Percentiles rank a stretch among this genome's conserved stretches.
Evolutionary conservation across 2,888 invertebrate species (phyloP).

Genomic region (Copidosoma aretas): DNA sequence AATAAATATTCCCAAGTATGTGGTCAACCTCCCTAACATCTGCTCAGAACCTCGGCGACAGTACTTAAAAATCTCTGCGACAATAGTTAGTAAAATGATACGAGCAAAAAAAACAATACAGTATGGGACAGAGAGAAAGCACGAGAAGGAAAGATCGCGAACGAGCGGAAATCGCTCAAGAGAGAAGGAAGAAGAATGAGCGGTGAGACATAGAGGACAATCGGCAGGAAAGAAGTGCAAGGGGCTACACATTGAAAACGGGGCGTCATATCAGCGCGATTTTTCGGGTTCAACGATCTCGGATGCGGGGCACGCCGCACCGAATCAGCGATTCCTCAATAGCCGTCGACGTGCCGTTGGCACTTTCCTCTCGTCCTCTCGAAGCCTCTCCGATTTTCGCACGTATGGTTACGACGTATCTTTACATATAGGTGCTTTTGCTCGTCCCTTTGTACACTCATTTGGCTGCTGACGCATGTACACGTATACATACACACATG

Average conservation of each 20-base stretch:
- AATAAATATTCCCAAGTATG: too few relatives aligned
- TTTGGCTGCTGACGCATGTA: too few relatives aligned
- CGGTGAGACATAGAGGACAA: too few relatives aligned
- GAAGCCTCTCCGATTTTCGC: conserved; percentile 38
- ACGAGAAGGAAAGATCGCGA: background rate
- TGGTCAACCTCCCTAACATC: too few relatives aligned
- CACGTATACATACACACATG: too few relatives aligned
- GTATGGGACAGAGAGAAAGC: background rate
- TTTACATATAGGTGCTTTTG: too few relatives aligned
- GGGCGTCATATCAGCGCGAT: conserved; percentile 47
- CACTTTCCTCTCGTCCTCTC: too few relatives aligned
- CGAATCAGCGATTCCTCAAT: conserved; percentile 38
- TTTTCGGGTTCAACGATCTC: conserved; percentile 60
- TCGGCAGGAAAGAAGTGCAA: background rate
- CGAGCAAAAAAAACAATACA: background rate
- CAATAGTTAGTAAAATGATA: conserved; percentile 1
- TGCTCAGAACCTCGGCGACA: background rate
- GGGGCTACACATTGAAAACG: conserved; percentile 14
- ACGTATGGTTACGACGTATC: too few relatives aligned
- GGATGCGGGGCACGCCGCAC: conserved; percentile 53
- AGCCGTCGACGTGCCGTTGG: too few relatives aligned
- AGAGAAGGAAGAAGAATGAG: background rate
- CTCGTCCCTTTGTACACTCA: too few relatives aligned
- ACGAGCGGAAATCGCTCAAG: background rate
- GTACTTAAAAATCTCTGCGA: too few relatives aligned